Base-by-base conservation (phyloP, 2,888 invertebrate species). In the Folsomia candida region DNA sequence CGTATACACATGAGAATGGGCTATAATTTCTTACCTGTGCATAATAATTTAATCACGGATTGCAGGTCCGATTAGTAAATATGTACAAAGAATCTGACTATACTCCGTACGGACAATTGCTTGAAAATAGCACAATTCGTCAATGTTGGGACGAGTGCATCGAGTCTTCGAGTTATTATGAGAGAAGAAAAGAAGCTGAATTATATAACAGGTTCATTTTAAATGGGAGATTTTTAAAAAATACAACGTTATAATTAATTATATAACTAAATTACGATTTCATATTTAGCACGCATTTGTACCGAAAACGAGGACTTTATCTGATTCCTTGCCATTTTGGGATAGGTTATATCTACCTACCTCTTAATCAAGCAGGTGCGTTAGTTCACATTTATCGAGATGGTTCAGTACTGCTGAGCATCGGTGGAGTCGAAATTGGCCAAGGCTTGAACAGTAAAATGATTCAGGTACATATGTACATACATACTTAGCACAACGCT, bases 91-190 rank as follows among this genome's bases (percentile, higher is more conserved):
- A 92, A 81, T 93, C 92, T 3, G 88, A 90, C 75, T 77, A 82
- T 1, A 94, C 94, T 0, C 91, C 90, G 81, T 94, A 90, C 80
- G 89, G 90, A 67, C 93, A 93, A 84, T 81, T 83, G 57, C 82
- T 97, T 64, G 86, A 86, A 1, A 85, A 90, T 79, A 93, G 92
- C 81, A 93, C 90, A 0, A 81, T 93, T 66, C 84, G 85, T 66
- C 84, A 86, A 72, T 96, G 95, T 82, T 94, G 94, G 90, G 84
- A 88, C 2, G 91, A 94, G 82, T 93, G 93, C 81, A 80, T 91
- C 0, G 81, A 85, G 63, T 88, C 89, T 80, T 88, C 92, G 3
- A 85, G 90, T 74, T 90, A 89, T 80, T 81, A 84, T 1, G 83
- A 86, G 76, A 86, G 90, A 79, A 68, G 65, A 25, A 81, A 82